A percentile compares a stretch with the other conserved stretches of the same genome.
Evolutionary conservation across 53 echinoderm and acorn worm species (phyloP).

Genomic region (Henricia sp.): DNA sequence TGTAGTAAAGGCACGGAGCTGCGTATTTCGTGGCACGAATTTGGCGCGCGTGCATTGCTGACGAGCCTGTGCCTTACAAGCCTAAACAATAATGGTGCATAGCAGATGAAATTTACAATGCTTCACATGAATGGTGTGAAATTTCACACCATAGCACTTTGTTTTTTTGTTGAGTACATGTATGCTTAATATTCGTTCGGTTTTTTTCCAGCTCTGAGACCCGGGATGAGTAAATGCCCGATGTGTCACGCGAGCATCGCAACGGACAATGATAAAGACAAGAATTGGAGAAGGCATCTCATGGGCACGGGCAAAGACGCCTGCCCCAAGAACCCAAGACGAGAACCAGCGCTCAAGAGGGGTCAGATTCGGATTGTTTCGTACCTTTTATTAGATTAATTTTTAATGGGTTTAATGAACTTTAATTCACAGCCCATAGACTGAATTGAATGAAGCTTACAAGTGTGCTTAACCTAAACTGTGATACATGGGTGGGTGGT

Average conservation of each 20-base stretch:
- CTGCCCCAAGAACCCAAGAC: slow-evolving; percentile 74
- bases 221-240: slow-evolving; percentile 82
- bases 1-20: too few species aligned
- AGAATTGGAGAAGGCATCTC: slow-evolving; percentile 90
- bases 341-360: slow-evolving; percentile 68
- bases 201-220: slow-evolving; percentile 79
- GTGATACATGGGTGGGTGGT: too few species aligned
- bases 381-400: too few species aligned
- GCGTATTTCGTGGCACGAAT: too few species aligned
- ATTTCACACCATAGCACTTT: too few species aligned
- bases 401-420: background rate
- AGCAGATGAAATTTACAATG: too few species aligned
- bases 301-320: slow-evolving; percentile 80
- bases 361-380: slow-evolving; percentile 61
- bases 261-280: slow-evolving; percentile 80
- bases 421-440: background rate
- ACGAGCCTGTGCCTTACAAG: too few species aligned
- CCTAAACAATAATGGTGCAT: too few species aligned
- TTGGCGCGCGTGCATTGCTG: too few species aligned
- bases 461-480: too few species aligned
- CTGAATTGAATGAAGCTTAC: too few species aligned
- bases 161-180: slow-evolving; percentile 2
- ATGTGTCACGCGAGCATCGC: slow-evolving; percentile 79
- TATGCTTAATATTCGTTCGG: too few species aligned
- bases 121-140: background rate